Conservation (phyloP, 2,113 vertebrate genomes). For the Barnardius zonarius region DNA sequence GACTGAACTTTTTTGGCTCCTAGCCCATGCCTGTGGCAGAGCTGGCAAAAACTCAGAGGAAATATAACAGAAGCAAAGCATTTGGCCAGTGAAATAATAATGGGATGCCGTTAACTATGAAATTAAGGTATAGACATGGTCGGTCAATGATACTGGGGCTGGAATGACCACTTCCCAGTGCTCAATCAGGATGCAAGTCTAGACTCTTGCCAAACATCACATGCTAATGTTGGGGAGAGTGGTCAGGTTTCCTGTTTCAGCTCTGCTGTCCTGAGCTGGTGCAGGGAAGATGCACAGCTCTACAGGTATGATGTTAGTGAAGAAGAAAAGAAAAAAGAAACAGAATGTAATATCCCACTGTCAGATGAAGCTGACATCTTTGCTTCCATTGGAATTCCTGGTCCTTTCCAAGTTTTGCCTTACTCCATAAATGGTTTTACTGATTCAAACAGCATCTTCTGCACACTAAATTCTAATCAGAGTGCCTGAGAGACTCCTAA, state of each 20-base stretch:
- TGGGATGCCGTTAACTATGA: neutral
- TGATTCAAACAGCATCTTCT: neutral
- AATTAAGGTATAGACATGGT: slow-evolving; percentile 12
- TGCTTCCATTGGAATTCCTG: neutral
- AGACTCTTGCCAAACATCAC: neutral
- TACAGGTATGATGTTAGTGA: neutral
- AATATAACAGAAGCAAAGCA: neutral
- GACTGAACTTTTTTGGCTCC: slow-evolving; percentile 32
- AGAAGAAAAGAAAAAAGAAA: neutral
- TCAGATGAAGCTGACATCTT: neutral
- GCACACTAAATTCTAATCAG: neutral
- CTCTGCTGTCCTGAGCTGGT: neutral
- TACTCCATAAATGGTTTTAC: neutral
- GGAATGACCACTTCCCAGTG: neutral
- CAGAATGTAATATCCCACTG: neutral
- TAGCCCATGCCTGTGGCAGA: neutral
- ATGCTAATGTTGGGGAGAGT: neutral
- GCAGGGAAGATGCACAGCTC: neutral
- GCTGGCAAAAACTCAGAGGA: neutral
- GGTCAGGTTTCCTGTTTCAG: neutral
- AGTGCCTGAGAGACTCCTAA: neutral
- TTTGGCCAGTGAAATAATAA: neutral
- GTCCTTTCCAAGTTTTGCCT: neutral
- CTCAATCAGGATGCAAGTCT: neutral
- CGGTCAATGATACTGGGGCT: neutral